These are phyloP conservation scores for Speoplatyrhinus poulsoni DNA, from an alignment of 2,113 vertebrate species.

Conservation along the genomic window DNA sequence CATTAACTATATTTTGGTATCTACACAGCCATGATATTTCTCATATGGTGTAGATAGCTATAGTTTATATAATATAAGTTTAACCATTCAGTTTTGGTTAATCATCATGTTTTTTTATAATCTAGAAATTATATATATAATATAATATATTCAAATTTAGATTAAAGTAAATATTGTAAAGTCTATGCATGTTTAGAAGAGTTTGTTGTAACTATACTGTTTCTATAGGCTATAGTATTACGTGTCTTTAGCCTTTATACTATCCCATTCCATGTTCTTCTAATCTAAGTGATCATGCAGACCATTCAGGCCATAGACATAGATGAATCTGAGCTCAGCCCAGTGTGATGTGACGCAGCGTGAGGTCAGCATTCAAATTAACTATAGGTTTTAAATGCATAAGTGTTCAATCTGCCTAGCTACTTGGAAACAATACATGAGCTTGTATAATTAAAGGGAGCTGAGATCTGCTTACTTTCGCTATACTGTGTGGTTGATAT, in stretches of 20 bases:
- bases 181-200: neutral
- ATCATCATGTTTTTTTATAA: no score
- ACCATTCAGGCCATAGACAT: neutral
- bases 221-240: neutral
- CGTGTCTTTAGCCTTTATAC: neutral
- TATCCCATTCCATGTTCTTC: neutral
- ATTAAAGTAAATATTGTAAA: no score
- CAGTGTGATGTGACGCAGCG: neutral
- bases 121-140: no score
- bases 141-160: no score
- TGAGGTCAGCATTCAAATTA: slow-evolving; percentile 18
- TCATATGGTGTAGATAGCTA: neutral
- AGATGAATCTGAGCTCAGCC: neutral
- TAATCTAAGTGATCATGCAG: neutral
- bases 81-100: neutral
- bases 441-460: no score
- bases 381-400: neutral
- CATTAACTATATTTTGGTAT: slow-evolving; percentile 41
- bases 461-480: neutral
- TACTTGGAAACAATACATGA: neutral
- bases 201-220: neutral
- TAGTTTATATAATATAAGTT: neutral
- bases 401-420: neutral
- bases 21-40: slow-evolving; percentile 43
- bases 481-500: slow-evolving; percentile 28